Conservation (phyloP, 2,113 vertebrate genomes). For the Oncorhynchus kisutch region DNA sequence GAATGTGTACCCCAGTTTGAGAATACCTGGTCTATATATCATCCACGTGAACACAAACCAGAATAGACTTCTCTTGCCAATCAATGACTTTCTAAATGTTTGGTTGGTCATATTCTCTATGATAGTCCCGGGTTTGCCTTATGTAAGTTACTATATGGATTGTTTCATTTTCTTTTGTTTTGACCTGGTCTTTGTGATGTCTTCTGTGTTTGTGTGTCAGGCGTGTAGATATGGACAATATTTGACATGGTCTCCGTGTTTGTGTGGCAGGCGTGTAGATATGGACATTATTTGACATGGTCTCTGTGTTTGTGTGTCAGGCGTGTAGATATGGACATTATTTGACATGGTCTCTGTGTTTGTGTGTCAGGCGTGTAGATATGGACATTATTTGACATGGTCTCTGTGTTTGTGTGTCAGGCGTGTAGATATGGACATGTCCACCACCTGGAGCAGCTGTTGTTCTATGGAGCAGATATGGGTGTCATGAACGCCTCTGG, state of each 20-base stretch:
- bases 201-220: slow-evolving; percentile 16
- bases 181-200: too few species aligned
- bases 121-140: too few species aligned
- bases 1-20: too few species aligned
- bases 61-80: too few species aligned
- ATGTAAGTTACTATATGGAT: too few species aligned
- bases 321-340: slow-evolving; percentile 75
- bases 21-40: too few species aligned
- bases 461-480: slow-evolving; percentile 81
- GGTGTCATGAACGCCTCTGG: slow-evolving; percentile 77
- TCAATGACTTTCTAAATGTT: too few species aligned
- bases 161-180: too few species aligned
- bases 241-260: too few species aligned
- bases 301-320: slow-evolving; percentile 25
- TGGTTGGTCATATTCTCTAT: too few species aligned
- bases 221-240: slow-evolving; percentile 76
- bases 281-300: slow-evolving; percentile 32
- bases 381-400: slow-evolving; percentile 49
- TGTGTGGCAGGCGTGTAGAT: slow-evolving; percentile 7
- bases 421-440: slow-evolving; percentile 64
- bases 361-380: slow-evolving; percentile 70
- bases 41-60: too few species aligned
- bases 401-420: slow-evolving; percentile 1
- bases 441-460: slow-evolving; percentile 77
- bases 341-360: slow-evolving; percentile 38